Evolutionary conservation across 2,888 invertebrate genomes (phyloP).

Genomic region (Cyaniris semiargus): DNA sequence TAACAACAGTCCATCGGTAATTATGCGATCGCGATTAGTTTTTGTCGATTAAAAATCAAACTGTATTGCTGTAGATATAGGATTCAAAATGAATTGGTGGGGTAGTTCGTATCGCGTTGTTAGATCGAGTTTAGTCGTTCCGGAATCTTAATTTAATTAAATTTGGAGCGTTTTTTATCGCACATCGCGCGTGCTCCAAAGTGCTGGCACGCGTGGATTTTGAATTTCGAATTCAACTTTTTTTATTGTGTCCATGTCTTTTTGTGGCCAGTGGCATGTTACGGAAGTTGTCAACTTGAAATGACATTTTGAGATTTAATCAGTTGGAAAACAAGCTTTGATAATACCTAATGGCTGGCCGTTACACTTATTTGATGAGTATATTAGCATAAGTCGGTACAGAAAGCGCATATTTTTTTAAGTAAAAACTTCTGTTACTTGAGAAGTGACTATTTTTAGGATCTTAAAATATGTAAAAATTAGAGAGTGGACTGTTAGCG

Average conservation of each 20-base stretch:
- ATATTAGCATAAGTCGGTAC: background rate
- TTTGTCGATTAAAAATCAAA: slow-evolving; percentile 38
- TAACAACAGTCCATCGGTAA: slow-evolving; percentile 38
- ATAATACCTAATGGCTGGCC: slow-evolving; percentile 16
- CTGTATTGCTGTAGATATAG: slow-evolving; percentile 40
- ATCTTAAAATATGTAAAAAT: background rate
- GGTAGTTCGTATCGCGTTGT: slow-evolving; percentile 46
- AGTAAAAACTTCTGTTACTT: background rate
- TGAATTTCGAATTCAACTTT: slow-evolving; percentile 52
- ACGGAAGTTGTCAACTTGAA: slow-evolving; percentile 9
- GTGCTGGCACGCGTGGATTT: slow-evolving; percentile 70
- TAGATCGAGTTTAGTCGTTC: slow-evolving; percentile 54
- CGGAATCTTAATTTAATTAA: slow-evolving; percentile 78
- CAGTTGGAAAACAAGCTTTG: slow-evolving; percentile 14
- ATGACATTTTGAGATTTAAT: slow-evolving; percentile 22
- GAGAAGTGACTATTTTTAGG: background rate
- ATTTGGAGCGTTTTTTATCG: slow-evolving; percentile 67
- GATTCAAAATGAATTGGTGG: slow-evolving; percentile 41
- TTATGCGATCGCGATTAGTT: slow-evolving; percentile 43
- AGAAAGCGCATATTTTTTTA: background rate
- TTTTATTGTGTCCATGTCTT: slow-evolving; percentile 38
- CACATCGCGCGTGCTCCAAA: slow-evolving; percentile 63
- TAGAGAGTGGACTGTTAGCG: no score
- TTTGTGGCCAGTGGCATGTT: slow-evolving; percentile 24
- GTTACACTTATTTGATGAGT: slow-evolving; percentile 9